A percentile compares a stretch with the other conserved stretches of the same genome.
Conservation (phyloP, 2,888 invertebrate genomes). For the Cephus runcator region DNA sequence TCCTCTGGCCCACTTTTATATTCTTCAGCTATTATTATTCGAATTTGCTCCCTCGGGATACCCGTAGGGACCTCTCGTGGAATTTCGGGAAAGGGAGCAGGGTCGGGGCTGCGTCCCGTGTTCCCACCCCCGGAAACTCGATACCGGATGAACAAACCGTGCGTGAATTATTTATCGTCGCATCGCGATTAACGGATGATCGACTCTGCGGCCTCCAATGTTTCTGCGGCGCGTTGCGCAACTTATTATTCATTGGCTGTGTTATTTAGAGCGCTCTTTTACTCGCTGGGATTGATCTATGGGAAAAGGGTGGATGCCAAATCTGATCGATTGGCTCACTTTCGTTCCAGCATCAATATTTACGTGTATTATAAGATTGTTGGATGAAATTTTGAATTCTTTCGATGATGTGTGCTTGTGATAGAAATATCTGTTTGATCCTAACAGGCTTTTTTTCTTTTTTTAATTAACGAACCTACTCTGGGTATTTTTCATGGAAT, state of each 20-base stretch:
- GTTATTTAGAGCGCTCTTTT: background rate
- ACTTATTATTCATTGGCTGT: background rate
- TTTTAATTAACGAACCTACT: background rate
- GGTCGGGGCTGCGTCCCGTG: background rate
- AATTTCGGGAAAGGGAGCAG: background rate
- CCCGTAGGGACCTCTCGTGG: background rate
- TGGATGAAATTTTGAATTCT: background rate
- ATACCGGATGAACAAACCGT: background rate
- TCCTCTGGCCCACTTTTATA: constrained; percentile 48
- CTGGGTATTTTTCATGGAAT: background rate
- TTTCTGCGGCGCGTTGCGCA: background rate
- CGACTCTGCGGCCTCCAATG: background rate
- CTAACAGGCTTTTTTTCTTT: background rate
- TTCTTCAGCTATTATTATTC: constrained; percentile 19
- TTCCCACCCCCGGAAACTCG: background rate
- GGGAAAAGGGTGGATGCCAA: background rate
- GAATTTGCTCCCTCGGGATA: background rate
- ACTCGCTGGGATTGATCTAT: background rate
- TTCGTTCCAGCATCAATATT: background rate
- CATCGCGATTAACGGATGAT: background rate
- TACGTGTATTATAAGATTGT: background rate
- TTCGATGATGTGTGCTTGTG: background rate
- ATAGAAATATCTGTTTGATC: background rate
- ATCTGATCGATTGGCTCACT: background rate
- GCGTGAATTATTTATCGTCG: background rate